A percentile compares a stretch with the other conserved stretches of the same genome.
Conservation (phyloP, 1,140 invertebrate genomes). For the Eriocheir sinensis region DNA sequence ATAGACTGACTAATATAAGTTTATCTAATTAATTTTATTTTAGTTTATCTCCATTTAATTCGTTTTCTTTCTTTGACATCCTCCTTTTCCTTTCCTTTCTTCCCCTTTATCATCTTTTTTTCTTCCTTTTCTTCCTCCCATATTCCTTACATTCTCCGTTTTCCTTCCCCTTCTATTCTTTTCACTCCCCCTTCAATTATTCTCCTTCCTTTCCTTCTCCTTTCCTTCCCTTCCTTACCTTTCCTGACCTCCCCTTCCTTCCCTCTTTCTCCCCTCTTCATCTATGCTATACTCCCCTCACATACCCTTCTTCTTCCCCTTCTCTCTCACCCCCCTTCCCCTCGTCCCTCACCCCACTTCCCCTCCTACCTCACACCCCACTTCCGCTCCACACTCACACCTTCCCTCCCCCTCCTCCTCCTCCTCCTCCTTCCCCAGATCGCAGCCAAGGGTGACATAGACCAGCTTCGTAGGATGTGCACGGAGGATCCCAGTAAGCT, state of each 20-base stretch:
- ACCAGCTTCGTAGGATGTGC: constrained; percentile 89
- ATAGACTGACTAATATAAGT: neutral
- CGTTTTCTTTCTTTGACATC: no score
- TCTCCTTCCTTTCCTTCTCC: neutral
- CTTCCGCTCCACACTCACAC: neutral
- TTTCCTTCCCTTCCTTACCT: no score
- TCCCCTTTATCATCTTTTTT: neutral
- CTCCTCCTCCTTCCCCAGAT: constrained; percentile 84
- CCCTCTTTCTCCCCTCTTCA: neutral
- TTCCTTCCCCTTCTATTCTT: neutral
- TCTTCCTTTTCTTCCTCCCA: neutral
- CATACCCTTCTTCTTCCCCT: neutral
- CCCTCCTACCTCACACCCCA: neutral
- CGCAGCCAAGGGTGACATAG: constrained; percentile 90
- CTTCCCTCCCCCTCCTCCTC: neutral
- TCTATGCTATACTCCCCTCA: neutral
- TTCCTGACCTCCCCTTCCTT: neutral
- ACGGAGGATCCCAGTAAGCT: constrained; percentile 87
- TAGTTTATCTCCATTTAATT: no score
- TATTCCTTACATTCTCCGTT: neutral
- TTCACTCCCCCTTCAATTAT: no score
- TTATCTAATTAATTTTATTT: no score
- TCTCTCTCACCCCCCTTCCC: no score
- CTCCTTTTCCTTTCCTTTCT: no score
- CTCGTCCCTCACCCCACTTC: no score